Evolutionary conservation across 2,888 invertebrate genomes (phyloP), one percentile per base, ranked within the genome.

Genomic region (Cinara cedri): DNA sequence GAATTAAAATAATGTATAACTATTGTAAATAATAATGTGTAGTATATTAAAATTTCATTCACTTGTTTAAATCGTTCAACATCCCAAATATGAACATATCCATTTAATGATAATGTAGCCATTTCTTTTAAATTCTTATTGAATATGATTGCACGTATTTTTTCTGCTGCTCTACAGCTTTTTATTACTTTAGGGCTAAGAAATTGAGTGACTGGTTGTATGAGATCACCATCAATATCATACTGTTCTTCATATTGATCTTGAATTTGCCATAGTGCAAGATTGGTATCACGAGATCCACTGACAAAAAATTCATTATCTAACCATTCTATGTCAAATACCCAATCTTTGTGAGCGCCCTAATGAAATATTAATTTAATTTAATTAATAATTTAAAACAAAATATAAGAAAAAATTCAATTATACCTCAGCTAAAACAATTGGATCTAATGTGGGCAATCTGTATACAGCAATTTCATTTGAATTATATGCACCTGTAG

Each of bases 281-380:
- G 89, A 85, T 92, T 92, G 4, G 95, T 94, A 86, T 97, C 97
- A 78, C 96, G 90, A 0, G 96, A 96, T 13, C 97, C 97, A 8
- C 96, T 95, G 81, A 97, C 95, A 76, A 97, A 87, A 88, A 95
- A 96, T 86, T 97, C 93, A 86, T 98, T 97, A 86, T 98, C 97
- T 82, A 98, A 86, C 97, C 97, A 98, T 82, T 94, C 94, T 90
- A 96, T 91, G 85, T 97, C 97, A 86, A 93, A 90, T 82, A 95
- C 93, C 92, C 96, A 95, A 86, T 98, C 97, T 84, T 91, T 90
- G 85, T 98, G 97, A 1, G 93, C 94, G 84, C 88, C 87, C 88
- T 88, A 84, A 44, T 84, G 84, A 54, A 80, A 55, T n/a, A 8
- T 9, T 2, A 66, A 14, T 10, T 34, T n/a, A 42, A 1, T 19